These are phyloP conservation scores for Strongylocentrotus purpuratus DNA, from an alignment of 35 echinoderm and acorn worm genomes.

Conservation along the genomic window DNA sequence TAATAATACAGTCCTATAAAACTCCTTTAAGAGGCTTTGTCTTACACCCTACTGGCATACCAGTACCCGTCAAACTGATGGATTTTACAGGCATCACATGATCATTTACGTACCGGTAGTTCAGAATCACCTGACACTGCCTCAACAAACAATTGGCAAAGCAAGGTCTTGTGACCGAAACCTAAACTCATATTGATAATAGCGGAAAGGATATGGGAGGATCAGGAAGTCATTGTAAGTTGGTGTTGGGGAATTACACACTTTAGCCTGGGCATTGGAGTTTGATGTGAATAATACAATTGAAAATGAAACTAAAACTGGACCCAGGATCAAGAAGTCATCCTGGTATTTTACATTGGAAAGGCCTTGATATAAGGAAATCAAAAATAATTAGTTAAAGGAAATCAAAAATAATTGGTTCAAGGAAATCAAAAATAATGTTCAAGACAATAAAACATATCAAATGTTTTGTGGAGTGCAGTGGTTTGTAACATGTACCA, in stretches of 20 bases:
- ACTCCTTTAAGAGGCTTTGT: background rate
- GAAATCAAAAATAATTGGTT: no score
- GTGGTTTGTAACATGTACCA: no score
- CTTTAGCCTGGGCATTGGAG: background rate
- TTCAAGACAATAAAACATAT: no score
- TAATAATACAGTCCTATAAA: background rate
- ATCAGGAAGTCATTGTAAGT: background rate
- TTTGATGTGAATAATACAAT: background rate
- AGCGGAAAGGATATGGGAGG: background rate
- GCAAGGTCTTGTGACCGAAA: background rate
- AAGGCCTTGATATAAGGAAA: no score
- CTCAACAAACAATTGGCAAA: background rate
- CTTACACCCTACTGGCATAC: background rate
- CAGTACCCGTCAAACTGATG: background rate
- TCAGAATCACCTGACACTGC: background rate
- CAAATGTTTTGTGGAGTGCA: no score
- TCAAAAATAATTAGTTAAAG: no score
- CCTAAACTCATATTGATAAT: background rate
- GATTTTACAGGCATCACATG: constrained; percentile 1
- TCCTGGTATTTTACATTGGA: no score
- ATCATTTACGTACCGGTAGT: background rate
- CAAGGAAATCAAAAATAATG: no score
- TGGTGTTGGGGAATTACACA: background rate
- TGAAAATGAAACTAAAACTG: background rate
- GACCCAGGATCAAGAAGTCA: background rate